These are phyloP conservation scores for Sporophila hypoxantha DNA, from an alignment of 2,113 vertebrate species.

Conservation along the genomic window DNA sequence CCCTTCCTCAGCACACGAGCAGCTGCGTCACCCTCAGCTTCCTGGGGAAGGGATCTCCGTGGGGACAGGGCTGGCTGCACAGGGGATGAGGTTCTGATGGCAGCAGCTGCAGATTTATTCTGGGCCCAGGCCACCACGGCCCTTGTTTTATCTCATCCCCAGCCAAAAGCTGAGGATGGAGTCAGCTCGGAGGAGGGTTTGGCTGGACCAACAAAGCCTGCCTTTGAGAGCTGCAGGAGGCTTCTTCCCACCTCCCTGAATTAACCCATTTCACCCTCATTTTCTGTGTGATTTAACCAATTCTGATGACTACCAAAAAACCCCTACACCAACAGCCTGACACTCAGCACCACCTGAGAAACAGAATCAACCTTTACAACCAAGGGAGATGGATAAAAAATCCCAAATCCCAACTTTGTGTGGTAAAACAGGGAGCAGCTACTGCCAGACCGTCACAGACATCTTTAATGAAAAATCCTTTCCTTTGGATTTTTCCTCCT, in stretches of 20 bases:
- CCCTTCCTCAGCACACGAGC: neutral
- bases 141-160: constrained; percentile 16
- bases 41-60: neutral
- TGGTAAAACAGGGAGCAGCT: neutral
- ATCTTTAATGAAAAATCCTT: too few species aligned
- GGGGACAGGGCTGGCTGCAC: neutral
- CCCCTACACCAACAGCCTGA: neutral
- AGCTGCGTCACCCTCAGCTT: constrained; percentile 11
- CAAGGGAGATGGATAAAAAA: neutral
- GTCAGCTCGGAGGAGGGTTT: neutral
- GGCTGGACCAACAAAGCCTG: constrained; percentile 10
- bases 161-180: neutral
- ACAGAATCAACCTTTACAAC: neutral
- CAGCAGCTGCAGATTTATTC: constrained; percentile 37
- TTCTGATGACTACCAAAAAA: neutral
- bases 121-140: neutral
- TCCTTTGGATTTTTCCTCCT: too few species aligned
- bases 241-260: neutral
- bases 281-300: neutral
- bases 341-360: neutral
- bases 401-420: neutral
- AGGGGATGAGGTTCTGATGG: neutral
- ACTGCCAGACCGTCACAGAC: neutral
- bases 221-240: neutral
- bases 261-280: neutral